These are phyloP conservation scores for Sabatieria punctata DNA, from an alignment of 2,888 invertebrate genomes.

Conservation along the genomic window DNA sequence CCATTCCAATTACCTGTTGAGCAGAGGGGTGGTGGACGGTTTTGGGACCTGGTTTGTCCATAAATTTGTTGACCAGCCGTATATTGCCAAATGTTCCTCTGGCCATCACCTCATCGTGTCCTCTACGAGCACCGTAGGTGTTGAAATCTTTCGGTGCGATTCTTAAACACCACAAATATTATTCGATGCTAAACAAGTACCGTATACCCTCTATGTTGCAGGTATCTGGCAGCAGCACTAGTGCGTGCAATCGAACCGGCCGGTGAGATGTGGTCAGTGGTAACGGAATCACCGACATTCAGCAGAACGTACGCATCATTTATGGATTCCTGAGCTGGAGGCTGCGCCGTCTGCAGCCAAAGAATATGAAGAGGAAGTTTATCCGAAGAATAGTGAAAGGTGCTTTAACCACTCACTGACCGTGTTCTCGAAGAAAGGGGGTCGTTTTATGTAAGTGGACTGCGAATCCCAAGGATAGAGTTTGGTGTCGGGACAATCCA, in stretches of 20 bases:
- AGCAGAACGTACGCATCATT: constrained; percentile 60
- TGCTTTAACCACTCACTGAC: constrained; percentile 32
- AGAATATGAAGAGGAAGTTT: neutral
- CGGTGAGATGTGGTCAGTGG: constrained; percentile 95
- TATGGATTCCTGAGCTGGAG: constrained; percentile 47
- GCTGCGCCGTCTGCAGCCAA: constrained; percentile 35
- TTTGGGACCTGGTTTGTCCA: constrained; percentile 54
- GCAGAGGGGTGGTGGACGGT: constrained; percentile 71
- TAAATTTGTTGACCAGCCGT: constrained; percentile 75
- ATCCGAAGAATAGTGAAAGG: neutral
- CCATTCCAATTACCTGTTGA: constrained; percentile 45
- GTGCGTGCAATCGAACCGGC: constrained; percentile 90
- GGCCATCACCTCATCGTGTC: constrained; percentile 92
- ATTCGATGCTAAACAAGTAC: neutral
- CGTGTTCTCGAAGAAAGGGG: constrained; percentile 84
- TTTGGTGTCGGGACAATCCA: constrained; percentile 58
- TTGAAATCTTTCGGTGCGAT: constrained; percentile 85
- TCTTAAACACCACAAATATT: constrained; percentile 34
- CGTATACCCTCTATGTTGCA: constrained; percentile 50
- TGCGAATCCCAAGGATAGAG: constrained; percentile 74
- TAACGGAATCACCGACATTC: constrained; percentile 83
- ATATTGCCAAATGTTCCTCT: constrained; percentile 97
- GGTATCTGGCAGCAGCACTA: constrained; percentile 71
- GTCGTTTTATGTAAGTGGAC: constrained; percentile 87
- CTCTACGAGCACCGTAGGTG: constrained; percentile 89